A percentile compares a stretch with the other conserved stretches of the same genome.
Evolutionary conservation across 2,113 vertebrate genomes (phyloP).

Genomic region (Lichenostomus cassidix): DNA sequence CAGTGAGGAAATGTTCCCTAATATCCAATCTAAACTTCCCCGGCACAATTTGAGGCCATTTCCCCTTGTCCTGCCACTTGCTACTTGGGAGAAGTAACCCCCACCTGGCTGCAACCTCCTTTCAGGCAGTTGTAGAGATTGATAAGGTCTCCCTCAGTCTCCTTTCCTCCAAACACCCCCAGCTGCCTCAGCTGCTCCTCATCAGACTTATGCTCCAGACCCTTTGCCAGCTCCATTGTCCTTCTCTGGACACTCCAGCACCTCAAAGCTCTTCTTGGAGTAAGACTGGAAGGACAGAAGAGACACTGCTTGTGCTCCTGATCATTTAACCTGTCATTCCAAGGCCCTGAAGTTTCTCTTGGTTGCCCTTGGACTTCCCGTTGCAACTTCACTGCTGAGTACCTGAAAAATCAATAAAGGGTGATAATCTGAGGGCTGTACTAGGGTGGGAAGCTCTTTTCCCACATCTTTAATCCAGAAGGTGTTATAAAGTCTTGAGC

Average conservation of each 20-base stretch:
- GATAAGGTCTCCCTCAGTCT: background rate
- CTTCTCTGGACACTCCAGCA: background rate
- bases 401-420: background rate
- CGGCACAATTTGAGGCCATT: background rate
- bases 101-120: background rate
- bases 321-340: background rate
- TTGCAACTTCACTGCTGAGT: background rate
- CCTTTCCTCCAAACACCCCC: background rate
- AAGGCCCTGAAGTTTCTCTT: background rate
- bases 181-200: background rate
- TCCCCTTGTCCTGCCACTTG: background rate
- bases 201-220: background rate
- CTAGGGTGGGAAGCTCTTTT: background rate
- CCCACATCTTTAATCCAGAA: background rate
- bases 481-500: rapidly evolving
- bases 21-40: background rate
- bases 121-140: background rate
- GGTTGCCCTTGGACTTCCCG: background rate
- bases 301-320: background rate
- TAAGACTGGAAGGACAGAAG: background rate
- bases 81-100: background rate
- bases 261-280: background rate
- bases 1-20: background rate
- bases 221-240: background rate
- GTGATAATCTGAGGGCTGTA: background rate